phyloP scores from a whole-genome alignment of 2,113 vertebrate genomes.

The Himantopus leucocephalus region DNA sequence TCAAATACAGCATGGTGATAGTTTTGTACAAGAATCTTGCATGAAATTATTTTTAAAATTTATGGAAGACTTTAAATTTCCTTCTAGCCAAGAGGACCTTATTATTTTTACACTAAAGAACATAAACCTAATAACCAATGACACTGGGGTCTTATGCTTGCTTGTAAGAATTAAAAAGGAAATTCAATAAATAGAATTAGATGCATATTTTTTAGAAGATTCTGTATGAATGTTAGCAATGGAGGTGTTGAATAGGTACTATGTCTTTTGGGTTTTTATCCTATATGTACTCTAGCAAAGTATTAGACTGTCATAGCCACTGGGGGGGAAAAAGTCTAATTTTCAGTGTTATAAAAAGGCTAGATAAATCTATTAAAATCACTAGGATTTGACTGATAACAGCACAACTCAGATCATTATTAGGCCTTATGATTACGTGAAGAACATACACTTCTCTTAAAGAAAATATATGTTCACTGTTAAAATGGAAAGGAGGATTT shows the following conservation, averaged over 20 bases:
- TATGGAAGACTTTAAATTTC: background rate
- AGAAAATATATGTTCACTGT: background rate
- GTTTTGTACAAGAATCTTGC: background rate
- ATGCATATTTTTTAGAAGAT: background rate
- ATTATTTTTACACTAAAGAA: background rate
- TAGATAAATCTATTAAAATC: background rate
- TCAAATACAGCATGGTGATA: background rate
- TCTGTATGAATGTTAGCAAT: background rate
- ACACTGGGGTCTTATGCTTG: background rate
- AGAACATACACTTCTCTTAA: background rate
- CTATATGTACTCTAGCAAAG: background rate
- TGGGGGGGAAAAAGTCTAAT: rapidly evolving
- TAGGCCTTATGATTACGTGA: background rate
- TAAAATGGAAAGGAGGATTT: background rate
- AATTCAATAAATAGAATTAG: background rate
- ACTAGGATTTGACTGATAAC: background rate
- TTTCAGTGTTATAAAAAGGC: background rate
- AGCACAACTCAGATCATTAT: background rate
- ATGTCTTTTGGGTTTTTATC: background rate
- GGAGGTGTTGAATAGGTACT: background rate
- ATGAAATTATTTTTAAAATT: background rate
- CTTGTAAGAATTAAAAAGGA: background rate
- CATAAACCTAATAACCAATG: background rate
- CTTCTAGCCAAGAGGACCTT: background rate
- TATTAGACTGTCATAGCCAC: background rate